A percentile compares a stretch with the other conserved stretches of the same genome.
Evolutionary conservation across 2,888 invertebrate species (phyloP).

Genomic region (Lycaena phlaeas): DNA sequence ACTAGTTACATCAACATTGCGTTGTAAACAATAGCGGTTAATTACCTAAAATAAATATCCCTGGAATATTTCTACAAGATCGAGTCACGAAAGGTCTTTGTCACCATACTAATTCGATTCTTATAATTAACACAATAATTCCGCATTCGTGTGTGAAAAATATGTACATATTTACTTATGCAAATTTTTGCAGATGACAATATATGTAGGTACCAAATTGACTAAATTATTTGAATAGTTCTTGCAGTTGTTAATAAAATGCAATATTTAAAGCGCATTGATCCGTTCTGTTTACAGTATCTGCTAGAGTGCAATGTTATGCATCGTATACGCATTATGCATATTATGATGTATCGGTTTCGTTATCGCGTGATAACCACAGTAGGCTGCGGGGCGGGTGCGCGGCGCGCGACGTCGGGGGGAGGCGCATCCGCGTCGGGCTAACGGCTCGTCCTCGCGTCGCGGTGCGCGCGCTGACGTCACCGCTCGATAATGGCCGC

Average conservation of each 20-base stretch:
- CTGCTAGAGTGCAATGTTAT: background rate
- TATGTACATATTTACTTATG: no score
- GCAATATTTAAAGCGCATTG: no score
- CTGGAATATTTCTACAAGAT: background rate
- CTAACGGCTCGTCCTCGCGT: conserved; percentile 63
- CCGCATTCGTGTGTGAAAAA: no score
- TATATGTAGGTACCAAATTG: no score
- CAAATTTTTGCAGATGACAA: no score
- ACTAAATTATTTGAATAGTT: no score
- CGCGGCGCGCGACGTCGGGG: conserved; percentile 26
- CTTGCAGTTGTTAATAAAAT: no score
- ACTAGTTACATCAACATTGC: background rate
- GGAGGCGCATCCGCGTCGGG: conserved; percentile 61
- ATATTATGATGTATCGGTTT: conserved; percentile 25
- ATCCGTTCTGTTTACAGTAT: conserved; percentile 4
- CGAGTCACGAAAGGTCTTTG: background rate
- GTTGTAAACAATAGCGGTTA: conserved; percentile 5
- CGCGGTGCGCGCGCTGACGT: conserved; percentile 72
- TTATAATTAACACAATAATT: no score
- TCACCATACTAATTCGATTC: no score
- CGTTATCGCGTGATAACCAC: conserved; percentile 48
- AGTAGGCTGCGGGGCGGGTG: conserved; percentile 25
- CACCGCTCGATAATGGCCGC: conserved; percentile 72
- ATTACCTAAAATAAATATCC: background rate
- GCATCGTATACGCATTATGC: conserved; percentile 1